Evolutionary conservation across 92 coral and sea anemone genomes (phyloP).

Genomic region (Epizoanthus illoricatus): DNA sequence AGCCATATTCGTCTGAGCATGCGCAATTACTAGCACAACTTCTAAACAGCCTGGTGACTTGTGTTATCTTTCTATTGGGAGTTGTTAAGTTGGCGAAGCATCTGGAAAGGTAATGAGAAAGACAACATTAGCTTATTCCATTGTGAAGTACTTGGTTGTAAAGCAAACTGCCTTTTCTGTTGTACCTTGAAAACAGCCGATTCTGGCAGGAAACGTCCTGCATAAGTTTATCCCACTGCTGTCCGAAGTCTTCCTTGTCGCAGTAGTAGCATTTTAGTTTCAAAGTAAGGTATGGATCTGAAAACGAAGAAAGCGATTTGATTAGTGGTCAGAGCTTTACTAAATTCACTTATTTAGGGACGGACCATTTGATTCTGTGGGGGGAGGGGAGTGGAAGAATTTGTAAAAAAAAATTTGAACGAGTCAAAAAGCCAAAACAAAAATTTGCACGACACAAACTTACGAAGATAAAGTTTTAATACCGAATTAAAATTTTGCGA

Average conservation of each 20-base stretch:
- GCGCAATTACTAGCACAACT: conserved; percentile 62
- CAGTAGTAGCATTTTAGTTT: conserved; percentile 80
- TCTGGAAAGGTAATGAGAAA: not conserved
- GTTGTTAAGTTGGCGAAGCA: conserved; percentile 80
- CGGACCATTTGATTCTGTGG: too few relatives aligned
- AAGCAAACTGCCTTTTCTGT: too few relatives aligned
- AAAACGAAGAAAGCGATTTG: not conserved
- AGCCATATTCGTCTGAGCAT: conserved; percentile 76
- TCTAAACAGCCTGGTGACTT: conserved; percentile 75
- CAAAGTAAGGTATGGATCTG: conserved; percentile 71
- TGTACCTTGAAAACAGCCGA: conserved; percentile 54
- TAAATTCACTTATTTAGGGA: too few relatives aligned
- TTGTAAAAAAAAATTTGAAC: too few relatives aligned
- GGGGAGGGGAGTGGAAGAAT: too few relatives aligned
- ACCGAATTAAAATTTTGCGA: too few relatives aligned
- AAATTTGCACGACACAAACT: too few relatives aligned
- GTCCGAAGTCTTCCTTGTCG: conserved; percentile 76
- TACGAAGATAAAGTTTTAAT: too few relatives aligned
- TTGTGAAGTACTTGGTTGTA: too few relatives aligned
- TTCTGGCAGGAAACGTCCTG: conserved; percentile 68
- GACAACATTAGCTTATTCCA: too few relatives aligned
- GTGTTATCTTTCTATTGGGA: conserved; percentile 68
- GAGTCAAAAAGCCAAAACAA: too few relatives aligned
- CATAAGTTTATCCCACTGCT: conserved; percentile 65
- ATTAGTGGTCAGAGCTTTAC: not conserved